Conservation (phyloP, 2,888 invertebrate species). For the Hypena proboscidalis region DNA sequence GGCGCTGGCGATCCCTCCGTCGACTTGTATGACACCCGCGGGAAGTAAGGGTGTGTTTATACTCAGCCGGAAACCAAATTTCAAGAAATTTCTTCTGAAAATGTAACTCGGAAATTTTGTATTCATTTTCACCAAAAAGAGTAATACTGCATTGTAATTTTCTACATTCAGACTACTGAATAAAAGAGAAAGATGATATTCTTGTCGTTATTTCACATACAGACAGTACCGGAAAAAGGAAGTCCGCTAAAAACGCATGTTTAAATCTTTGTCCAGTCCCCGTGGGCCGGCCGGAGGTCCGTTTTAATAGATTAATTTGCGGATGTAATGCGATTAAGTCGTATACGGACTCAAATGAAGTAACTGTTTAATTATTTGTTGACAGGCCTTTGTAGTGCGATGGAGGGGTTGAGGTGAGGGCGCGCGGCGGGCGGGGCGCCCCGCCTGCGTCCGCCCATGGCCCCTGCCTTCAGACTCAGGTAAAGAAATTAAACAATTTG, state of each 20-base stretch:
- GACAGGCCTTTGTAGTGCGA: slow-evolving; percentile 61
- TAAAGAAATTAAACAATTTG: slow-evolving; percentile 37
- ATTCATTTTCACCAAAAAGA: not conserved
- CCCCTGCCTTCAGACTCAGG: slow-evolving; percentile 69
- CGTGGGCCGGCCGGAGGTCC: not conserved
- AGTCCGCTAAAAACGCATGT: no score
- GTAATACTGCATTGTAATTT: slow-evolving; percentile 1
- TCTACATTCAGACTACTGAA: no score
- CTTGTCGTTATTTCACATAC: no score
- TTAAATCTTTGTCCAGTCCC: not conserved
- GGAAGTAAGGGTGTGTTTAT: not conserved
- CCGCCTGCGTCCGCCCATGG: slow-evolving; percentile 81
- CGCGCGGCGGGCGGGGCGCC: slow-evolving; percentile 79
- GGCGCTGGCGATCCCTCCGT: not conserved
- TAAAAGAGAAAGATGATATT: no score
- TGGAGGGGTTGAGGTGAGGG: slow-evolving; percentile 78
- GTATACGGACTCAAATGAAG: slow-evolving; percentile 30
- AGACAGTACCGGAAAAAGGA: no score
- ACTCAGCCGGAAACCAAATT: not conserved
- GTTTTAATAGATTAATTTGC: slow-evolving; percentile 30
- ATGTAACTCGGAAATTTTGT: slow-evolving; percentile 3
- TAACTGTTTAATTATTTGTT: slow-evolving; percentile 53
- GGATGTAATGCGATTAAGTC: slow-evolving; percentile 36
- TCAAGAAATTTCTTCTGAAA: not conserved
- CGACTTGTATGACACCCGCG: slow-evolving; percentile 2